Base-by-base conservation (phyloP, 2,888 invertebrate genomes). In the Eilema griseolum region DNA sequence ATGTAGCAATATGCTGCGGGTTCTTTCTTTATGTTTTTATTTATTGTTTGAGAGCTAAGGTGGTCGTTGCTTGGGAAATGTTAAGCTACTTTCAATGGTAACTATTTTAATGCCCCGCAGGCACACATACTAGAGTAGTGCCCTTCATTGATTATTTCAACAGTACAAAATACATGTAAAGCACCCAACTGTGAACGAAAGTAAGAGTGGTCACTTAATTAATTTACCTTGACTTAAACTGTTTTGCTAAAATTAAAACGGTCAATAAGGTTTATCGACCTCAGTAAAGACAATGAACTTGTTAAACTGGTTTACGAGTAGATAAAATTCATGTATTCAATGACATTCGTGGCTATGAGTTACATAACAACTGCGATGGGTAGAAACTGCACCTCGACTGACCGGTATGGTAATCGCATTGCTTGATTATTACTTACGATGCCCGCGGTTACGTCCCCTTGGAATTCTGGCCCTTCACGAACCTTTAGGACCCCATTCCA, bases 271-370 rank as follows among this genome's bases (percentile, higher is more conserved):
- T 88, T 91, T 89, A 83, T 81, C 83, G 89, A 90, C 89, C 91
- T 87, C 75, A 77, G 28, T 26, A 71, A 80, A 89, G 90, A 91
- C 92, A 89, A 86, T 89, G 93, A 93, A 90, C 93, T 89, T 89
- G 82, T 80, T 72, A 81, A 85, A 90, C 92, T 89, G 91, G 91
- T 91, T 84, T 79, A 72, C 69, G 67, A 71, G 73, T 78, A 70
- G 77, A 86, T 85, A 85, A 82, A 80, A 70, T 77, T 61, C 60
- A 16, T 79, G 76, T 77, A 73, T 77, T 75, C 73, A 74, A 82
- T 75, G 76, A 77, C 73, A 73, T 75, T 71, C 72, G 72, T 76
- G 61, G 65, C 72, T 71, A 69, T 69, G 74, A 79, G 81, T 88
- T 88, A 82, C 88, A 84, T 86, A 87, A 87, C 81, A 72, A 77